phyloP scores from a whole-genome alignment of 2,888 invertebrate genomes.

The Craniophora ligustri region DNA sequence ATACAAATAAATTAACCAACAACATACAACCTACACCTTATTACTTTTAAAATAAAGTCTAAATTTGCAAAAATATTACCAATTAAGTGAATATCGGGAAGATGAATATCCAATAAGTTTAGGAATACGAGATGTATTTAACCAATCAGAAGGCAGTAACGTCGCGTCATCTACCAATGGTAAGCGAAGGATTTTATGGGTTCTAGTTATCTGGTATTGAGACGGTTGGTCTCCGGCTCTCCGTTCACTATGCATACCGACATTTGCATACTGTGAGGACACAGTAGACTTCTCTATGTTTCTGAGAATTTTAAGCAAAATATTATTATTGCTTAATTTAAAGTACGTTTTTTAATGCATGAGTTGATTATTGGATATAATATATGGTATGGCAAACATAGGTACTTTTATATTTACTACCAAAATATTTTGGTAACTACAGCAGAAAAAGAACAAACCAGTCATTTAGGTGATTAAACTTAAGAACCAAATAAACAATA shows the following conservation, averaged over 20 bases:
- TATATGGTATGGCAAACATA: too few relatives aligned
- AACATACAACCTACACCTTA: slow-evolving; percentile 55
- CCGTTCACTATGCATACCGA: slow-evolving; percentile 64
- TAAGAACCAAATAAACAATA: too few relatives aligned
- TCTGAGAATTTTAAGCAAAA: slow-evolving; percentile 27
- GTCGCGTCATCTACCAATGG: slow-evolving; percentile 52
- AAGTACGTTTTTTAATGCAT: neutral
- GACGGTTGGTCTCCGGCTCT: slow-evolving; percentile 70
- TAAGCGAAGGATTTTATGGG: slow-evolving; percentile 52
- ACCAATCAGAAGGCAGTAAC: slow-evolving; percentile 58
- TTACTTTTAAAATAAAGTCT: slow-evolving; percentile 52
- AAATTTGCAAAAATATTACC: slow-evolving; percentile 19
- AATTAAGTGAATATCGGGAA: slow-evolving; percentile 30
- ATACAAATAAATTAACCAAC: slow-evolving; percentile 57
- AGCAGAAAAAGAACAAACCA: too few relatives aligned
- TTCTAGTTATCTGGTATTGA: slow-evolving; percentile 62
- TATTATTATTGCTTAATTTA: slow-evolving; percentile 12
- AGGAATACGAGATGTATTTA: slow-evolving; percentile 54
- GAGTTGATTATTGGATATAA: too few relatives aligned
- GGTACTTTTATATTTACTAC: too few relatives aligned
- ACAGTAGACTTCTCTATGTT: slow-evolving; percentile 43
- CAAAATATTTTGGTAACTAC: too few relatives aligned
- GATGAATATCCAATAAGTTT: slow-evolving; percentile 61
- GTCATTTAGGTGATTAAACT: too few relatives aligned
- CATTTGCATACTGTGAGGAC: slow-evolving; percentile 68